Evolutionary conservation across 2,888 invertebrate species (phyloP), one percentile per base, ranked within the genome.

Genomic region (Drosophila algonquin): DNA sequence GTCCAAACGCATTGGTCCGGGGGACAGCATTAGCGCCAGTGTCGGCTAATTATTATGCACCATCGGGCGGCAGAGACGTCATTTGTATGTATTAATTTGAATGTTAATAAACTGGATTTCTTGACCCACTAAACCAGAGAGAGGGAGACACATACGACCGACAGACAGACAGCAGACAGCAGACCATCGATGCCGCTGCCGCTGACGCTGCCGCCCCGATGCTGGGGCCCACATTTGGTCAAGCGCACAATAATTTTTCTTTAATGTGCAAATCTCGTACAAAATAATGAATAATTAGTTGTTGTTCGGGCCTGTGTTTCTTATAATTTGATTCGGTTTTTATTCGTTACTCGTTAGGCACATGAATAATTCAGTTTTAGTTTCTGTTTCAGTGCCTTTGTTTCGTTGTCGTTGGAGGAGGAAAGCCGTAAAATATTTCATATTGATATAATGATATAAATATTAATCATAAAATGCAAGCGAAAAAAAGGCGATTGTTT

Each of bases 71-170:
- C 62, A 73, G 73, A 72, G 79, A 80, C 88, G 73, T 84, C 82
- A 81, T 82, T 89, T 83, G 83, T 89, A 87, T 80, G 83, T 86
- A 78, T 87, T 87, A 82, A 90, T 90, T 87, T 90, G 77, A 90
- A 88, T 90, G 81, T 87, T 90, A 79, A 90, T 90, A 90, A 90
- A 90, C 90, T 90, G 82, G 89, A 89, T 87, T 89, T 77, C 77
- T 90, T 89, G 89, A 90, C 90, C 89, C 81, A 89, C 86, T 89
- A 86, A 90, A 90, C 85, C 77, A 89, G 81, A 77, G 80, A 79
- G 68, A 56, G 40, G 6, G 6, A 14, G 40, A 32, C 21, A 55
- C 14, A n/a, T 16, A 16, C 18, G 24, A 24, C 24, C 0, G 40
- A 40, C 40, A 14, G 40, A 2, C 40, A 14, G 32, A 10, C 10